A percentile compares a stretch with the other conserved stretches of the same genome.
phyloP scores from a whole-genome alignment of 64 coral and sea anemone genomes.

The Montipora foliosa region DNA sequence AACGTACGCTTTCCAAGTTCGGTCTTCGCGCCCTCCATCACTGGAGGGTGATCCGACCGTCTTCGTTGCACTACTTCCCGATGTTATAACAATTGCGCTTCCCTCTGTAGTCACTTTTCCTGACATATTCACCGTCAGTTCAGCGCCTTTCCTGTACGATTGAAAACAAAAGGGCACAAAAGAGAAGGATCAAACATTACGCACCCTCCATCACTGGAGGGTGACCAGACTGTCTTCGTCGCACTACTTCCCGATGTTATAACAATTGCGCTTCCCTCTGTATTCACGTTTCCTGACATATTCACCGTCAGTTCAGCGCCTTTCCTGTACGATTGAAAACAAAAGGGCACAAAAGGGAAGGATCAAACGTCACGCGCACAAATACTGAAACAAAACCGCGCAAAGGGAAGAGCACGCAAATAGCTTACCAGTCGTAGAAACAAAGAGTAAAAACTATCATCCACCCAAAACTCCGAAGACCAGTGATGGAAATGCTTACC shows the following conservation, averaged over 20 bases:
- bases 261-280: slow-evolving; percentile 77
- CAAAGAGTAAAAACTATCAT: neutral
- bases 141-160: slow-evolving; percentile 18
- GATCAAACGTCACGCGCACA: slow-evolving; percentile 29
- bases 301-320: slow-evolving; percentile 31
- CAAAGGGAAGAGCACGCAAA: neutral
- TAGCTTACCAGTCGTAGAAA: neutral
- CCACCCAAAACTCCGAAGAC: neutral
- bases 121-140: slow-evolving; percentile 53
- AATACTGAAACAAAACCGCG: slow-evolving; percentile 18
- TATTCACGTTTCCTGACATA: slow-evolving; percentile 59
- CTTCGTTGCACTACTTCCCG: slow-evolving; percentile 65
- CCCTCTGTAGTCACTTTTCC: slow-evolving; percentile 65
- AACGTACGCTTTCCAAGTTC: slow-evolving; percentile 94
- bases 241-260: slow-evolving; percentile 70
- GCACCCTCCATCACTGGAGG: slow-evolving; percentile 19
- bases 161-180: neutral
- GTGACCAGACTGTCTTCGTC: slow-evolving; percentile 41
- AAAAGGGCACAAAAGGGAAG: neutral
- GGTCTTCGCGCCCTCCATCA: slow-evolving; percentile 54
- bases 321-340: slow-evolving; percentile 16
- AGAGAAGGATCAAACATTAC: slow-evolving; percentile 22
- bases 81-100: slow-evolving; percentile 78
- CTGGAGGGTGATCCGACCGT: slow-evolving; percentile 33
- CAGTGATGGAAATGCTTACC: neutral